phyloP scores from a whole-genome alignment of 1,140 invertebrate genomes.

The Drosophila obscura region DNA sequence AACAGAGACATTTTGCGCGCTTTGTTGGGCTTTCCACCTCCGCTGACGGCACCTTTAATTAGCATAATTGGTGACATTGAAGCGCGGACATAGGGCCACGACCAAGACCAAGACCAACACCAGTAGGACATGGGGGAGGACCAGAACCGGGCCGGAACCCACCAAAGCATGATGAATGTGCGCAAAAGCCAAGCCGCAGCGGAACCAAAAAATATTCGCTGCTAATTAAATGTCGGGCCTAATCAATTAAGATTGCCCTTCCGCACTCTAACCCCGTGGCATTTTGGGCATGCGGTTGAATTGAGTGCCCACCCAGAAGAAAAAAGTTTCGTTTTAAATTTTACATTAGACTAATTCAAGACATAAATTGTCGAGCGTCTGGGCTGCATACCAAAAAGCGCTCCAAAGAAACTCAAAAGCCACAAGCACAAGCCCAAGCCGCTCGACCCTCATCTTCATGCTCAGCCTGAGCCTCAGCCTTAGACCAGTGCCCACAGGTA shows the following conservation, averaged over 20 bases:
- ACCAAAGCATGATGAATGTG: conserved; percentile 61
- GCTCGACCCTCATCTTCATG: neutral
- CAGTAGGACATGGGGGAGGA: conserved; percentile 2
- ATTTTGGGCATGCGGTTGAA: conserved; percentile 16
- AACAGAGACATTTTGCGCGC: conserved; percentile 65
- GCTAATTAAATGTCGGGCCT: conserved; percentile 75
- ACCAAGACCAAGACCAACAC: conserved; percentile 3
- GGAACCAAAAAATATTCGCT: conserved; percentile 42
- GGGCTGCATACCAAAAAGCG: conserved; percentile 63
- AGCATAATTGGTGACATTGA: conserved; percentile 75
- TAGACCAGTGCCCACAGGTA: conserved; percentile 42
- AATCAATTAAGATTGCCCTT: conserved; percentile 68
- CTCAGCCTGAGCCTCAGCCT: no score
- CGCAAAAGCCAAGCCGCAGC: conserved; percentile 40
- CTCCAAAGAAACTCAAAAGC: conserved; percentile 2
- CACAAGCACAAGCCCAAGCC: neutral
- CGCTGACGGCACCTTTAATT: conserved; percentile 60
- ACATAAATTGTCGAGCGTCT: conserved; percentile 73
- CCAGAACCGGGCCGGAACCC: conserved; percentile 8
- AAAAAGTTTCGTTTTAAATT: conserved; percentile 53
- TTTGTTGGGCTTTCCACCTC: conserved; percentile 56
- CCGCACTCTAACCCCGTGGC: conserved; percentile 1
- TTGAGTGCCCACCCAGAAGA: conserved; percentile 6
- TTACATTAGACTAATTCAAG: conserved; percentile 80
- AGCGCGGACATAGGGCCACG: conserved; percentile 8